Percentiles rank a stretch among this genome's conserved stretches.
Evolutionary conservation across 2,113 vertebrate genomes (phyloP).

Genomic region (Misgurnus anguillicaudatus): DNA sequence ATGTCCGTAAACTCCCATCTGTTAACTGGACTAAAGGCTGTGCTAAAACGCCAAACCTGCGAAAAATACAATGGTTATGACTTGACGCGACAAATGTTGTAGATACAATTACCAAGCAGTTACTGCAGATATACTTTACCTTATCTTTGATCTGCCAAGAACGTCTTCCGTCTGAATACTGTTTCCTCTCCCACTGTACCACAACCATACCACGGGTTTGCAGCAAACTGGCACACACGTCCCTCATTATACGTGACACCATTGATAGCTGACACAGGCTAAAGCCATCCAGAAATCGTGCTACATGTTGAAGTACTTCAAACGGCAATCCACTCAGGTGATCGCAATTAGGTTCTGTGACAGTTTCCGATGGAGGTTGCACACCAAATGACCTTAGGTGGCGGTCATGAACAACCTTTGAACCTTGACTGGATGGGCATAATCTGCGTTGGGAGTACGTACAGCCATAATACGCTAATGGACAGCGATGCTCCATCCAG

Average conservation of each 20-base stretch:
- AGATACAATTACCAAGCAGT: neutral
- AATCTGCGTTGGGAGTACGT: conserved; percentile 94
- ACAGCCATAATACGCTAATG: conserved; percentile 96
- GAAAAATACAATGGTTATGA: conserved; percentile 54
- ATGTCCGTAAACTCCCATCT: conserved; percentile 93
- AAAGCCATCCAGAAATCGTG: conserved; percentile 95
- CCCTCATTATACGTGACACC: conserved; percentile 93
- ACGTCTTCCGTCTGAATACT: conserved; percentile 68
- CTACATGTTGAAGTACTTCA: conserved; percentile 91
- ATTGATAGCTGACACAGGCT: conserved; percentile 94
- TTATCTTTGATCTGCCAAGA: conserved; percentile 93
- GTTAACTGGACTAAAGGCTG: conserved; percentile 89
- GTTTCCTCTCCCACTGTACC: conserved; percentile 89
- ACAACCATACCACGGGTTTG: conserved; percentile 94
- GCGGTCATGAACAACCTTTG: conserved; percentile 89
- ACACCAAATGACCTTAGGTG: conserved; percentile 92
- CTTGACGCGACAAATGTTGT: neutral
- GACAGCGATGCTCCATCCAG: conserved; percentile 98
- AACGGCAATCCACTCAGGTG: conserved; percentile 89
- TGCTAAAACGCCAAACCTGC: conserved; percentile 98
- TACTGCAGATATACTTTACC: conserved; percentile 70
- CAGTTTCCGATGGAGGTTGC: conserved; percentile 74
- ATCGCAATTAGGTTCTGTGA: conserved; percentile 75
- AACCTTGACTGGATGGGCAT: conserved; percentile 84
- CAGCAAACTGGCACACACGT: conserved; percentile 92